phyloP scores from a whole-genome alignment of 1,140 invertebrate genomes.

The Macrotrachela quadricornifera region DNA sequence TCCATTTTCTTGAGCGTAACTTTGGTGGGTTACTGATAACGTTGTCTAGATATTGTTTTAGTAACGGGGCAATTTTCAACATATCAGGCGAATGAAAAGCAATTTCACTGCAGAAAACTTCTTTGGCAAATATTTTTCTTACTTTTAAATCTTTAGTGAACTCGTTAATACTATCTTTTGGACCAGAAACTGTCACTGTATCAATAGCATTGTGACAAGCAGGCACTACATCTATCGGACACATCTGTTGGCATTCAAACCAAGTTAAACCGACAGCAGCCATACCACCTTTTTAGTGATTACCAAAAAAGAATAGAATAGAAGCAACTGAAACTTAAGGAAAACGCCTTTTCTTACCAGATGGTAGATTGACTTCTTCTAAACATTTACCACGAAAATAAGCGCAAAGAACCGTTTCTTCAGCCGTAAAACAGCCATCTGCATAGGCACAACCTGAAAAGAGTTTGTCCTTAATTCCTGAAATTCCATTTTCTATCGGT shows the following conservation, averaged over 20 bases:
- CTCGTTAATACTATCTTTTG: slow-evolving; percentile 41
- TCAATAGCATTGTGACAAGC: slow-evolving; percentile 85
- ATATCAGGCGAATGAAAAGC: slow-evolving; percentile 91
- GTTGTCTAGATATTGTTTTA: slow-evolving; percentile 50
- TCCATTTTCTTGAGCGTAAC: slow-evolving; percentile 54
- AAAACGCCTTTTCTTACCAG: too few relatives aligned
- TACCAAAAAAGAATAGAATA: too few relatives aligned
- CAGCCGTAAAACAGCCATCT: slow-evolving; percentile 69
- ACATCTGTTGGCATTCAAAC: slow-evolving; percentile 52
- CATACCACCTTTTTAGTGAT: too few relatives aligned
- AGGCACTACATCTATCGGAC: slow-evolving; percentile 48
- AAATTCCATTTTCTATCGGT: too few relatives aligned
- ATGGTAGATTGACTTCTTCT: slow-evolving; percentile 46
- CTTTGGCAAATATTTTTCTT: slow-evolving; percentile 62
- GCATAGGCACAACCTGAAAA: slow-evolving; percentile 88
- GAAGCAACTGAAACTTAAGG: too few relatives aligned
- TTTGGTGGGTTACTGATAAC: slow-evolving; percentile 35
- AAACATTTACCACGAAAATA: slow-evolving; percentile 74
- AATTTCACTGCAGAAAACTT: slow-evolving; percentile 61
- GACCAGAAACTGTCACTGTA: slow-evolving; percentile 76
- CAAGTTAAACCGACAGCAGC: slow-evolving; percentile 62
- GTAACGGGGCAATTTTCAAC: slow-evolving; percentile 51
- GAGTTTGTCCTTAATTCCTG: slow-evolving; percentile 23
- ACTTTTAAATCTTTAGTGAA: slow-evolving; percentile 53
- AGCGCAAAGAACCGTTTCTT: slow-evolving; percentile 71